A percentile compares a stretch with the other conserved stretches of the same genome.
phyloP scores from a whole-genome alignment of 2,113 vertebrate genomes.

The Daubentonia madagascariensis region DNA sequence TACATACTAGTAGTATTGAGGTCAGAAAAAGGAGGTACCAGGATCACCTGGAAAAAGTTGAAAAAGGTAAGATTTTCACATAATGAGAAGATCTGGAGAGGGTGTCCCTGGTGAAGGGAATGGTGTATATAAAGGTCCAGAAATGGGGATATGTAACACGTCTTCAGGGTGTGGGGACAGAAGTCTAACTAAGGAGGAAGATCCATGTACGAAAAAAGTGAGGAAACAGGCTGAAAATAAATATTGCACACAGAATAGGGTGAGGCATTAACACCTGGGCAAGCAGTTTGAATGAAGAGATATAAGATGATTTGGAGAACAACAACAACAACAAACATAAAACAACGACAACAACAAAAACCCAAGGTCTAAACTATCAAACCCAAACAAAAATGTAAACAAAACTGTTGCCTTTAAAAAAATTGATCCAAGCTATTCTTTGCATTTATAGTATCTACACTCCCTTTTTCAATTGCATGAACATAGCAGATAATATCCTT shows the following conservation, averaged over 20 bases:
- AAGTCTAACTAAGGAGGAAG: neutral
- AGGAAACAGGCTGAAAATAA: neutral
- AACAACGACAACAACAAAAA: neutral
- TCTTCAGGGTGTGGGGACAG: neutral
- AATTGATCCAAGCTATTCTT: neutral
- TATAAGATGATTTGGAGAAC: neutral
- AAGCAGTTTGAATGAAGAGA: neutral
- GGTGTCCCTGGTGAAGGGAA: neutral
- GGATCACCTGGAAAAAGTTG: neutral
- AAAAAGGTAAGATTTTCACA: neutral
- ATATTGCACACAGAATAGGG: neutral
- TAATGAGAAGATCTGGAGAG: neutral
- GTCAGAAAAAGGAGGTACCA: neutral
- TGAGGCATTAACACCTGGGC: neutral
- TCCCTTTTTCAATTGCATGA: neutral
- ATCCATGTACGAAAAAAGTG: neutral
- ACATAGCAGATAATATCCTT: neutral
- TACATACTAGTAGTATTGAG: neutral
- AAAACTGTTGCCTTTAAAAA: neutral
- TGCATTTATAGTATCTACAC: neutral
- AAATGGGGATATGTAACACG: neutral
- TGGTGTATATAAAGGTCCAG: neutral
- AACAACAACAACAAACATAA: neutral
- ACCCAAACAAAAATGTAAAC: neutral
- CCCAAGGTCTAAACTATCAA: neutral